phyloP scores from a whole-genome alignment of 2,888 invertebrate genomes.

The Axea sp. region DNA sequence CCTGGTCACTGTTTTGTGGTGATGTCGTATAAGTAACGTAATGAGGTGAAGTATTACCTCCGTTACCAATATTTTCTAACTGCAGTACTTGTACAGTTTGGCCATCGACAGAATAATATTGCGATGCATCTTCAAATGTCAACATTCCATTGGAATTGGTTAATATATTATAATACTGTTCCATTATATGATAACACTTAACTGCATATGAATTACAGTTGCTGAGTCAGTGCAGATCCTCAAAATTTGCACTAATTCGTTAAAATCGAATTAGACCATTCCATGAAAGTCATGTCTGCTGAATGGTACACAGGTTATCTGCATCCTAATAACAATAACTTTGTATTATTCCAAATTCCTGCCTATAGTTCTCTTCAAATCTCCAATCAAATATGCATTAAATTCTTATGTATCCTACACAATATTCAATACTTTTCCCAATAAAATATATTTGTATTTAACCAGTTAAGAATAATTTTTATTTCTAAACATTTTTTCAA shows the following conservation, averaged over 20 bases:
- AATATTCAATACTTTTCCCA: no score
- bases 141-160: conserved; percentile 74
- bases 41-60: conserved; percentile 70
- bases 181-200: conserved; percentile 73
- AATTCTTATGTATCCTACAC: no score
- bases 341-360: conserved; percentile 62
- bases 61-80: conserved; percentile 73
- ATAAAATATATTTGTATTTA: no score
- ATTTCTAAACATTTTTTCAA: no score
- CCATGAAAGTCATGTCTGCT: conserved; percentile 72
- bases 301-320: conserved; percentile 65
- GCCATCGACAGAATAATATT: conserved; percentile 73
- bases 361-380: not conserved
- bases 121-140: conserved; percentile 73
- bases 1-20: conserved; percentile 70
- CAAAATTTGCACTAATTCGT: conserved; percentile 61
- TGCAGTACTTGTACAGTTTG: conserved; percentile 74
- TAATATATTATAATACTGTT: conserved; percentile 76
- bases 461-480: no score
- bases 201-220: conserved; percentile 64
- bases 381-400: conserved; percentile 25
- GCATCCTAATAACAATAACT: conserved; percentile 69
- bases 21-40: conserved; percentile 71
- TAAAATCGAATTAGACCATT: conserved; percentile 65
- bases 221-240: conserved; percentile 64